Evolutionary conservation across 2,113 vertebrate genomes (phyloP).

Genomic region (Epinephelus moara): DNA sequence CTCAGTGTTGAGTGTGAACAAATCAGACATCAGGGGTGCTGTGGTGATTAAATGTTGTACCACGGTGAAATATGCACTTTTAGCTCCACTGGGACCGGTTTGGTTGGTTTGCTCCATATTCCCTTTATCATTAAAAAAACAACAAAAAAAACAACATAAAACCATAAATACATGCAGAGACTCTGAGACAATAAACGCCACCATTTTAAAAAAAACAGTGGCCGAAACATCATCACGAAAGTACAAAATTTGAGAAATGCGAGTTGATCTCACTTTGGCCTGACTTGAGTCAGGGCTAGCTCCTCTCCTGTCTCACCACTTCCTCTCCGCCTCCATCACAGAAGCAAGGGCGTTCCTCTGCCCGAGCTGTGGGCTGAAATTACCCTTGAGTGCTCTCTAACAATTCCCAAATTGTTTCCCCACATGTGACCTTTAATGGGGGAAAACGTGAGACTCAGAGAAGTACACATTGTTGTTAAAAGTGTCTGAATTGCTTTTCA

Average conservation of each 20-base stretch:
- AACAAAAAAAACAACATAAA: constrained; percentile 28
- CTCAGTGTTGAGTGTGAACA: neutral
- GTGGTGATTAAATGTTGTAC: neutral
- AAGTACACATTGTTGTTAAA: constrained; percentile 14
- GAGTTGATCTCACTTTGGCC: constrained; percentile 13
- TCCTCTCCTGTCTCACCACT: constrained; percentile 23
- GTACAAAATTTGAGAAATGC: constrained; percentile 22
- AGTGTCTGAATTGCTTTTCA: constrained; percentile 11
- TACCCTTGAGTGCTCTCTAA: neutral
- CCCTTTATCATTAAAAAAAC: constrained; percentile 70
- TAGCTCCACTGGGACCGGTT: constrained; percentile 30
- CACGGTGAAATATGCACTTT: constrained; percentile 20
- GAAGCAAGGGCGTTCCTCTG: constrained; percentile 6
- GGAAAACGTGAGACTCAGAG: constrained; percentile 30
- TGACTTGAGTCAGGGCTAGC: constrained; percentile 1
- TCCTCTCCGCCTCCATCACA: constrained; percentile 29
- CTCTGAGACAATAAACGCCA: constrained; percentile 20
- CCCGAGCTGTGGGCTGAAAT: neutral
- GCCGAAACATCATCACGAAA: constrained; percentile 30
- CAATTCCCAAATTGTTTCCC: constrained; percentile 9
- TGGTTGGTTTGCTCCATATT: constrained; percentile 67
- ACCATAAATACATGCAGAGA: constrained; percentile 62
- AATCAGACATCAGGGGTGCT: neutral
- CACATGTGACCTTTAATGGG: neutral
- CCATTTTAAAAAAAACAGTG: neutral